Base-by-base conservation (phyloP, 2,888 invertebrate species). In the Caenorhabditis angaria region DNA sequence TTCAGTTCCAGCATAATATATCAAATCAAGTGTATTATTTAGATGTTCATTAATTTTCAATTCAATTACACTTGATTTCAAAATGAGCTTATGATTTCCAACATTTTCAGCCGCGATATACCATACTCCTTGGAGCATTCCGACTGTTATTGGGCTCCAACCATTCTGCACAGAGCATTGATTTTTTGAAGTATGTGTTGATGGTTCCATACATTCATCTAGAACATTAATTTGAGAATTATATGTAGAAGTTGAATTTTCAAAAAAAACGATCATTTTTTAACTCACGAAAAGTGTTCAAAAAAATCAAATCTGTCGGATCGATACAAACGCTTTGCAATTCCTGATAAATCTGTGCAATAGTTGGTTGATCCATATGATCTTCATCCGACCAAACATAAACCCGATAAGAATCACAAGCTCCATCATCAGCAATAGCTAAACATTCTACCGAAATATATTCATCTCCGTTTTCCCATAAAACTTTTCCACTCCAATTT, bases 381-480 rank as follows among this genome's bases (percentile, higher is more conserved):
- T 82, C 82, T 62, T 82, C 82, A 67, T 80, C 82, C 12, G 82
- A 82, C 82, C 82, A 82, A 18, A 82, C 82, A 62, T 82, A 82
- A 20, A 82, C 76, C 73, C 76, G 57, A 51, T 77, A 69, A 1
- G 65, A 65, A 57, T 79, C 82, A 54, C 82, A 82, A 12, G 70
- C 78, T n/a, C 82, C 82, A 48, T 82, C 82, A 41, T 80, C 80
- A 61, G 76, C 80, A 0, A 80, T 71, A 27, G 66, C 48, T 8
- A 74, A 70, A 54, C 82, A 82, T 24, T 78, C 64, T 70, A 82
- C 74, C 14, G 77, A 77, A 53, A 82, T 80, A 64, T 78, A 82
- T 54, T 82, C 82, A 54, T 82, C 82, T 0, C 82, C 82, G 60
- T 82, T 82, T 61, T 82, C 78, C 82, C 82, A 82, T 2, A 82